phyloP scores from a whole-genome alignment of 2,113 vertebrate species.

The Anarrhichthys ocellatus region DNA sequence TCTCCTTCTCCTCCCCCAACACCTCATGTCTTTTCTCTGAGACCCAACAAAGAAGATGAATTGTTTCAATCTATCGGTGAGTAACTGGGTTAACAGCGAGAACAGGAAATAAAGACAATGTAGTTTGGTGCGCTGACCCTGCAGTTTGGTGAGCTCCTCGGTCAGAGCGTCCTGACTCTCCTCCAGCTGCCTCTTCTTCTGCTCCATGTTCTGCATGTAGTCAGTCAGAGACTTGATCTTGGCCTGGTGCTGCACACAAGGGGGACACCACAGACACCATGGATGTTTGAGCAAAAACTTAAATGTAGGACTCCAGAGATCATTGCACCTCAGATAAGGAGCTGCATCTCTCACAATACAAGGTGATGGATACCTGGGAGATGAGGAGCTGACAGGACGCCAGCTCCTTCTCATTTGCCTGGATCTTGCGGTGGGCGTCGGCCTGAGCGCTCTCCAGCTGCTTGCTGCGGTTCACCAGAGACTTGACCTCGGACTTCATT shows the following conservation, averaged over 20 bases:
- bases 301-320: too few species aligned
- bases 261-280: not conserved
- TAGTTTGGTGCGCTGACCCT: constrained; percentile 77
- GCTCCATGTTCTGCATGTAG: constrained; percentile 95
- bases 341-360: not conserved
- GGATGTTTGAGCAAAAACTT: too few species aligned
- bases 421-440: constrained; percentile 91
- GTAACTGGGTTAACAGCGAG: too few species aligned
- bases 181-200: constrained; percentile 92
- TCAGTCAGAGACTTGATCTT: constrained; percentile 95
- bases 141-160: constrained; percentile 90
- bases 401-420: constrained; percentile 91
- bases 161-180: constrained; percentile 90
- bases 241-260: constrained; percentile 88
- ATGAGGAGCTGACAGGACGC: constrained; percentile 91
- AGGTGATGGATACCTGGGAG: constrained; percentile 85
- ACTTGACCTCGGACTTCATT: constrained; percentile 95
- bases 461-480: constrained; percentile 91
- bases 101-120: not conserved
- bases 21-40: constrained; percentile 91
- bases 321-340: too few species aligned
- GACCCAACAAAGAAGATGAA: not conserved
- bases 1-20: constrained; percentile 60
- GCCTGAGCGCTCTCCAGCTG: constrained; percentile 91
- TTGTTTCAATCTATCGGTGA: not conserved